A percentile compares a stretch with the other conserved stretches of the same genome.
These are phyloP conservation scores for Campoletis raptor DNA, from an alignment of 2,888 invertebrate genomes.

Conservation along the genomic window DNA sequence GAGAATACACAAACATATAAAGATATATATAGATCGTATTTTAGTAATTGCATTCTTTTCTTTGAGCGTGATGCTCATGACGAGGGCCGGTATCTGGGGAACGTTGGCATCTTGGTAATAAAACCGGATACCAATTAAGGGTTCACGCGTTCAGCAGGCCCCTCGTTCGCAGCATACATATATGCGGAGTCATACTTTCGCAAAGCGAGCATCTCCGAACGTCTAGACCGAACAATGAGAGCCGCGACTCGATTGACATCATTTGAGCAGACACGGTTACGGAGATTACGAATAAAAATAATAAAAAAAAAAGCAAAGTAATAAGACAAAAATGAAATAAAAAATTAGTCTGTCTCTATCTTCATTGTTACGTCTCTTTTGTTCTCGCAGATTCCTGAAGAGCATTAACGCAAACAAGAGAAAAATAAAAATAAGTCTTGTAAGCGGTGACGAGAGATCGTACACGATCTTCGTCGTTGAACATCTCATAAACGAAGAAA, in stretches of 20 bases:
- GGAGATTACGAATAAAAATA: constrained; percentile 27
- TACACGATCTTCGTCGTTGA: constrained; percentile 51
- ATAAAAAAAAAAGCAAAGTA: not conserved
- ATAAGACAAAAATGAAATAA: constrained; percentile 22
- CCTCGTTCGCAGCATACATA: constrained; percentile 19
- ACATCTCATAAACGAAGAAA: constrained; percentile 74
- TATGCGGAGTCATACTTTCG: constrained; percentile 9
- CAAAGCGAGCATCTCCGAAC: constrained; percentile 10
- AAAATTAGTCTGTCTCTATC: constrained; percentile 17
- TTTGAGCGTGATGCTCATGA: constrained; percentile 53
- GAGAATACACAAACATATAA: constrained; percentile 22
- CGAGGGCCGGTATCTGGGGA: constrained; percentile 52
- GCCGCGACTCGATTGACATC: constrained; percentile 47
- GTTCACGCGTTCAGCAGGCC: constrained; percentile 62
- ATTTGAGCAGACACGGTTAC: constrained; percentile 44
- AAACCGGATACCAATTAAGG: constrained; percentile 71
- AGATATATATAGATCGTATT: constrained; percentile 30
- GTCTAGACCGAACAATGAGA: constrained; percentile 67
- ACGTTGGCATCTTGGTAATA: constrained; percentile 61
- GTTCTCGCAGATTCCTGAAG: constrained; percentile 33
- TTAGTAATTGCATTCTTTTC: constrained; percentile 64
- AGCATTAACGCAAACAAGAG: constrained; percentile 10
- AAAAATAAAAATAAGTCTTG: constrained; percentile 33
- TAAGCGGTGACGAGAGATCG: constrained; percentile 47
- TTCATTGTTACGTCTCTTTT: constrained; percentile 32